Percentiles rank a stretch among this genome's conserved stretches.
These are phyloP conservation scores for Eustalomyia histrio DNA, from an alignment of 2,888 invertebrate genomes.

Conservation along the genomic window DNA sequence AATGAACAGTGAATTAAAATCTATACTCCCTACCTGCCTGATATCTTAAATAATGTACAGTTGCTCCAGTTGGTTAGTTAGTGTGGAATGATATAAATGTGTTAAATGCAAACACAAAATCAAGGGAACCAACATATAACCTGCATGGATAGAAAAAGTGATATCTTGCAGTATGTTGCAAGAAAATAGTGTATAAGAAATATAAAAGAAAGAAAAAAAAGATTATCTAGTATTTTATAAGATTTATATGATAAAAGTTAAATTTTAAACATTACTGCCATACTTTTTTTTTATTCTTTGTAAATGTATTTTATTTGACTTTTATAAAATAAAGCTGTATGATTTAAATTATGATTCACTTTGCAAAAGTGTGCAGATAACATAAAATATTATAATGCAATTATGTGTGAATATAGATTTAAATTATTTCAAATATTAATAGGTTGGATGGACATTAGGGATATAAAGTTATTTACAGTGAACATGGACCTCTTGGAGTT, in stretches of 20 bases:
- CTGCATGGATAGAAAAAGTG: too few species aligned
- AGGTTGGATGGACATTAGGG: not conserved
- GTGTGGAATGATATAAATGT: too few species aligned
- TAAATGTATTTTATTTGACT: not conserved
- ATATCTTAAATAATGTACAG: too few species aligned
- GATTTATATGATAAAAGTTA: conserved; percentile 58
- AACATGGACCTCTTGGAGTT: too few species aligned
- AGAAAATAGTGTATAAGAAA: conserved; percentile 21
- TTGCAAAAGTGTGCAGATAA: conserved; percentile 1
- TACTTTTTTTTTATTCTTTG: not conserved
- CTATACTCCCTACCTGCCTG: too few species aligned
- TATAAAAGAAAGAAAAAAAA: conserved; percentile 33
- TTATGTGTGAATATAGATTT: conserved; percentile 33
- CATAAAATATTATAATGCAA: conserved; percentile 34
- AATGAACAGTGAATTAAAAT: too few species aligned
- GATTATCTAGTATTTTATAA: conserved; percentile 52
- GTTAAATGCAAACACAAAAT: too few species aligned
- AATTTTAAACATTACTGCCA: conserved; percentile 16
- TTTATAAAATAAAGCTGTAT: conserved; percentile 12
- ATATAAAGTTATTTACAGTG: too few species aligned
- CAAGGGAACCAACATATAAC: too few species aligned
- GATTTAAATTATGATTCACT: conserved; percentile 42
- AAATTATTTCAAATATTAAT: conserved; percentile 32
- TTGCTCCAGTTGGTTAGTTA: too few species aligned
- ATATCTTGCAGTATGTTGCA: conserved; percentile 29